Percentiles rank a stretch among this genome's conserved stretches.
phyloP scores from a whole-genome alignment of 2,888 invertebrate species.

The Suillia variegata region DNA sequence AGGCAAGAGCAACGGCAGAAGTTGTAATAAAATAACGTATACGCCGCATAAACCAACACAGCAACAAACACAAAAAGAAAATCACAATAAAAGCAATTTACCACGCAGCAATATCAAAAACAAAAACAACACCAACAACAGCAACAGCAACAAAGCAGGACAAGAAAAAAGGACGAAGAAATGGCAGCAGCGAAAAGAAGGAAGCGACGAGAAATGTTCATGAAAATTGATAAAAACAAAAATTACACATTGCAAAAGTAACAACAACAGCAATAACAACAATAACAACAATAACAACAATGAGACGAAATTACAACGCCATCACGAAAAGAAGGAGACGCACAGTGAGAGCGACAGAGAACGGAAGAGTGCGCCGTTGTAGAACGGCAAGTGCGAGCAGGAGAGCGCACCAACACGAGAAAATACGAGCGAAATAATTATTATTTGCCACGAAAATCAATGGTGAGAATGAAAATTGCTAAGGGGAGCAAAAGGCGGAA shows the following conservation, averaged over 20 bases:
- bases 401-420: constrained; percentile 5
- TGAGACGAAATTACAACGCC: background rate
- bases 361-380: background rate
- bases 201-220: constrained; percentile 27
- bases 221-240: constrained; percentile 35
- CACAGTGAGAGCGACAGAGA: background rate
- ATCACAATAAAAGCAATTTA: constrained; percentile 46
- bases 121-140: background rate
- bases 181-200: constrained; percentile 37
- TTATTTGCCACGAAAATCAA: constrained; percentile 41
- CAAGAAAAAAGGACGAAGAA: constrained; percentile 7
- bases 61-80: constrained; percentile 13
- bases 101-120: constrained; percentile 39
- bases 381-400: background rate
- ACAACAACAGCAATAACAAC: background rate
- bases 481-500: constrained; percentile 34
- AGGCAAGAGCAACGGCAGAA: constrained; percentile 13
- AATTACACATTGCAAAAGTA: constrained; percentile 14
- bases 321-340: background rate
- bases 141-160: too few species aligned
- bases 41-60: constrained; percentile 33
- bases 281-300: background rate
- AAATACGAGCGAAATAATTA: constrained; percentile 37
- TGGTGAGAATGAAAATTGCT: constrained; percentile 36
- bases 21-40: constrained; percentile 50